Percentiles rank a stretch among this genome's conserved stretches.
Conservation (phyloP, 2,113 vertebrate genomes). For the Origma solitaria region DNA sequence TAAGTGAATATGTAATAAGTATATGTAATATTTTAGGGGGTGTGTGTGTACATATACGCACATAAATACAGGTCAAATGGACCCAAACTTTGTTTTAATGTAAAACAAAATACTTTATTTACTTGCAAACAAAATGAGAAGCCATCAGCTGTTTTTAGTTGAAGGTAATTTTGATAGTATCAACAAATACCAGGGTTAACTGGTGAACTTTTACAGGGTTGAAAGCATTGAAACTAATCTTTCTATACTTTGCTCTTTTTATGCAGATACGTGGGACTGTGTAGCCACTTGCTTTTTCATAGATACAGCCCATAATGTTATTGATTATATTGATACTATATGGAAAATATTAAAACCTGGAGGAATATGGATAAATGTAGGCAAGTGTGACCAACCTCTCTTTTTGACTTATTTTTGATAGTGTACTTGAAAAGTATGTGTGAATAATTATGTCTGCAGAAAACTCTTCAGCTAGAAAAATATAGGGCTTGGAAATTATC, state of each 20-base stretch:
- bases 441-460: not conserved
- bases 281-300: conserved; percentile 99
- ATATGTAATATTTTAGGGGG: not conserved
- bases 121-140: not conserved
- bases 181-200: not conserved
- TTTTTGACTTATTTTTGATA: not conserved
- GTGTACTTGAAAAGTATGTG: not conserved
- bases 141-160: not conserved
- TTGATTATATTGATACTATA: conserved; percentile 97
- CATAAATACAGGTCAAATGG: not conserved
- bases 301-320: conserved; percentile 96
- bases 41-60: not conserved
- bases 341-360: conserved; percentile 98
- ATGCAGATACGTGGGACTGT: conserved; percentile 91
- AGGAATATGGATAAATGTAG: conserved; percentile 98
- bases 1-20: not conserved
- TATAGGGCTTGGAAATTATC: not conserved
- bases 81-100: not conserved
- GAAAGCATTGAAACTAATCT: not conserved
- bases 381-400: conserved; percentile 72
- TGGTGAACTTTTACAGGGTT: not conserved
- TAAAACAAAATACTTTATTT: not conserved
- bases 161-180: not conserved
- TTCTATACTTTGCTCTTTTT: conserved; percentile 40
- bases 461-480: not conserved